These are phyloP conservation scores for Zaprionus africanus DNA, from an alignment of 1,140 invertebrate species.

Conservation along the genomic window DNA sequence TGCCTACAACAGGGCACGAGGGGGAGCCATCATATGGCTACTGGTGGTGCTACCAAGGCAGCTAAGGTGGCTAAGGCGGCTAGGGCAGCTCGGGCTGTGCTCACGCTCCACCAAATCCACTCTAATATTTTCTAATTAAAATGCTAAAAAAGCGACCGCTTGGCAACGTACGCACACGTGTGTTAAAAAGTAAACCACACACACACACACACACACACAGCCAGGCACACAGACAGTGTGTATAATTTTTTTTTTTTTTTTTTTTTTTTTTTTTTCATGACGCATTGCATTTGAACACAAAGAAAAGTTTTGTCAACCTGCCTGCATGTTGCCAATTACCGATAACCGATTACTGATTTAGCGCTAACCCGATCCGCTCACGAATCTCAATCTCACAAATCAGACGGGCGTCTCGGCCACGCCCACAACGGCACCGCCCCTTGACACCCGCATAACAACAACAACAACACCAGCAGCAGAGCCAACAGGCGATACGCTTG, in stretches of 20 bases:
- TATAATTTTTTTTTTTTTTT: too few species aligned
- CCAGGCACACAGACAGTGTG: too few species aligned
- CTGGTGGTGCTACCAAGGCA: background rate
- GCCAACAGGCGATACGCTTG: conserved; percentile 2
- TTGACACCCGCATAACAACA: background rate
- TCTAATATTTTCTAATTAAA: conserved; percentile 22
- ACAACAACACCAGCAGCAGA: background rate
- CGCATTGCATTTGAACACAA: background rate
- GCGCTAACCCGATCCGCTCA: conserved; percentile 6
- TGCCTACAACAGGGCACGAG: background rate
- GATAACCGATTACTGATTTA: background rate
- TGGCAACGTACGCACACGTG: conserved; percentile 18
- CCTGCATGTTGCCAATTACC: conserved; percentile 6
- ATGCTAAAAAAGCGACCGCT: conserved; percentile 7
- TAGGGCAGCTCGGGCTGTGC: background rate
- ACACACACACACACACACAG: background rate
- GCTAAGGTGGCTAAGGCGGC: too few species aligned
- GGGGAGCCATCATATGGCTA: background rate
- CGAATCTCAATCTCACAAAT: conserved; percentile 8
- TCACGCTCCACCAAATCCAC: conserved; percentile 1
- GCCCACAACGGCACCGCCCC: background rate
- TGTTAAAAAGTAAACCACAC: background rate
- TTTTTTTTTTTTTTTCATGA: too few species aligned
- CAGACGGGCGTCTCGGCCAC: background rate
- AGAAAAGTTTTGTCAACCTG: background rate